phyloP scores from a whole-genome alignment of 2,113 vertebrate species.

The Oreochromis niloticus region DNA sequence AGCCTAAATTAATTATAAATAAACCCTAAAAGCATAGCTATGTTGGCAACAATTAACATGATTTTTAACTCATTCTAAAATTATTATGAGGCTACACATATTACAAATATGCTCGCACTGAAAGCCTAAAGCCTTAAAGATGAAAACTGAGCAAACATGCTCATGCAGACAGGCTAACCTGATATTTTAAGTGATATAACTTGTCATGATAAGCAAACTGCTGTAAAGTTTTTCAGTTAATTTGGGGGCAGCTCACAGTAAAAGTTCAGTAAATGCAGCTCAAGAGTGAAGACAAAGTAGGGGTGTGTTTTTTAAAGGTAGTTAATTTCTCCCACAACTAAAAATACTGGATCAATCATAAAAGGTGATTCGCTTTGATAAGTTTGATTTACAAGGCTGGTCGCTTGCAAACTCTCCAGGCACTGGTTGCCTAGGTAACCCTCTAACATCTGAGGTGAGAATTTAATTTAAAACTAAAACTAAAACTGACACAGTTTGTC shows the following conservation, averaged over 20 bases:
- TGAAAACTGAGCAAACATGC: neutral
- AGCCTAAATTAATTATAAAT: neutral
- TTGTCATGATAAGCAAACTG: neutral
- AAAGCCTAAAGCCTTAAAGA: neutral
- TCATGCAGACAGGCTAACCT: neutral
- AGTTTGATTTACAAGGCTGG: neutral
- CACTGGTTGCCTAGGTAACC: neutral
- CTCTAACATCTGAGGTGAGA: neutral
- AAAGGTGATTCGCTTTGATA: neutral
- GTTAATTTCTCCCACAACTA: neutral
- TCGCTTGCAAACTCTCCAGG: neutral
- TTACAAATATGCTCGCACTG: neutral
- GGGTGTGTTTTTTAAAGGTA: neutral
- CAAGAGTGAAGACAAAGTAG: neutral
- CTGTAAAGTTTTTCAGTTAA: neutral
- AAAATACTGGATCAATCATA: neutral
- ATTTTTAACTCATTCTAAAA: neutral
- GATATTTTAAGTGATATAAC: neutral
- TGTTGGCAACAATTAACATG: neutral
- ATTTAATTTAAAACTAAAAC: neutral
- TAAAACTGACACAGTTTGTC: neutral
- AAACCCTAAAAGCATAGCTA: neutral
- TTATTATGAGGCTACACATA: neutral
- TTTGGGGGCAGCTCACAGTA: neutral
- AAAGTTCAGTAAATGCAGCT: neutral